Evolutionary conservation across 1,140 invertebrate species (phyloP).

Genomic region (Bicyclus anynana): DNA sequence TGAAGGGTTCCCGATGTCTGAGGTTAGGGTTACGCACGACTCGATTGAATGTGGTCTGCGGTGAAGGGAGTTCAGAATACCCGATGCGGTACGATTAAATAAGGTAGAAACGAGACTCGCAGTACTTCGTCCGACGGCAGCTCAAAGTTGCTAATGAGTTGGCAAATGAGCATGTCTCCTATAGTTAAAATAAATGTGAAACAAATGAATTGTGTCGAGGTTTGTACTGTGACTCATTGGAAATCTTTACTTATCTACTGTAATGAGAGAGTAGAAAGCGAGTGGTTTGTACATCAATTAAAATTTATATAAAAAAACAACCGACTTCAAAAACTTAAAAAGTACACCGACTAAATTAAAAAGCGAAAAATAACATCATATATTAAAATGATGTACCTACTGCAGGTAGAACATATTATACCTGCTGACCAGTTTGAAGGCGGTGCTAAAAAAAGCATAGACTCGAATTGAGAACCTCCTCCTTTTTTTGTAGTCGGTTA

Average conservation of each 20-base stretch:
- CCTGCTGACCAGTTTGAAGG: too few relatives aligned
- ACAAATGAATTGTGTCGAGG: not conserved
- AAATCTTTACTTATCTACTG: too few relatives aligned
- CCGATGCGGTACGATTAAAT: conserved; percentile 47
- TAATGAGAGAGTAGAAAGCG: too few relatives aligned
- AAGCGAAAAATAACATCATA: too few relatives aligned
- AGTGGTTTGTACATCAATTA: not conserved
- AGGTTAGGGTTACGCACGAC: conserved; percentile 39
- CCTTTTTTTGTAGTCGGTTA: too few relatives aligned
- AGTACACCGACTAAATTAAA: too few relatives aligned
- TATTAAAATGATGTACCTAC: too few relatives aligned
- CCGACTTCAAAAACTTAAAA: too few relatives aligned
- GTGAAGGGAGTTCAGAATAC: conserved; percentile 42
- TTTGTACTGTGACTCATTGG: not conserved
- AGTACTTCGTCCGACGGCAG: conserved; percentile 19
- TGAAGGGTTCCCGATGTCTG: conserved; percentile 42
- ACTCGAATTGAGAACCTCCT: too few relatives aligned
- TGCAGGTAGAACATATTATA: too few relatives aligned
- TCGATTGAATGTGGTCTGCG: conserved; percentile 60
- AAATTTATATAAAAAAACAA: too few relatives aligned
- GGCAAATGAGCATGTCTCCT: conserved; percentile 25
- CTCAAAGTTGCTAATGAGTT: conserved; percentile 34
- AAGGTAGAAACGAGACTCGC: conserved; percentile 28
- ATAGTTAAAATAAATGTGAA: conserved; percentile 22
- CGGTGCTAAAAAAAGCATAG: too few relatives aligned